These are phyloP conservation scores for Drepana arcuata DNA, from an alignment of 1,140 invertebrate genomes.

Conservation along the genomic window DNA sequence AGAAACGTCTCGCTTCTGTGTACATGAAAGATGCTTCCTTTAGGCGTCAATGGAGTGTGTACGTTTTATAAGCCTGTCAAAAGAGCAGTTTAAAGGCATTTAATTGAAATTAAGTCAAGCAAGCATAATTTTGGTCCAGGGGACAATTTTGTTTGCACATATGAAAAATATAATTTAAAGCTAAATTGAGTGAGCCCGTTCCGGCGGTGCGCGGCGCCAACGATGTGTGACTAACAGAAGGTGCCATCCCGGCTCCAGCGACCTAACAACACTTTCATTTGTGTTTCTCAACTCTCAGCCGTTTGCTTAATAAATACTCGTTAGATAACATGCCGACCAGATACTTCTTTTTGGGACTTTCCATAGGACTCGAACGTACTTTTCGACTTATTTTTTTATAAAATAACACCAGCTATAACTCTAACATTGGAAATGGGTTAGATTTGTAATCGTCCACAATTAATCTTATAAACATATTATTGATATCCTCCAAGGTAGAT, in stretches of 20 bases:
- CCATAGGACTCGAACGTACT: no score
- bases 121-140: conserved; percentile 5
- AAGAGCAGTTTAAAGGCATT: conserved; percentile 12
- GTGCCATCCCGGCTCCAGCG: conserved; percentile 9
- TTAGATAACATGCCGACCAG: conserved; percentile 17
- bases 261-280: conserved; percentile 22
- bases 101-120: conserved; percentile 16
- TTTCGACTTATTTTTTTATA: no score
- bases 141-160: conserved; percentile 12
- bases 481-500: no score
- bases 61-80: conserved; percentile 7
- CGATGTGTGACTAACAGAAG: conserved; percentile 16
- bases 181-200: no score
- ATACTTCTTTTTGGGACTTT: no score
- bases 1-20: no score
- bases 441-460: no score
- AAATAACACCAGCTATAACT: no score
- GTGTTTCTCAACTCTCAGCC: conserved; percentile 16
- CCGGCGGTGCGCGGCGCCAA: conserved; percentile 1
- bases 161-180: conserved; percentile 12
- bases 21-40: conserved; percentile 5
- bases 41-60: conserved; percentile 6
- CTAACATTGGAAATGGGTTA: no score
- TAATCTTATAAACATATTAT: no score
- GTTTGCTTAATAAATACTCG: conserved; percentile 21